Evolutionary conservation across 2,113 vertebrate genomes (phyloP).

Genomic region (Uria aalge): DNA sequence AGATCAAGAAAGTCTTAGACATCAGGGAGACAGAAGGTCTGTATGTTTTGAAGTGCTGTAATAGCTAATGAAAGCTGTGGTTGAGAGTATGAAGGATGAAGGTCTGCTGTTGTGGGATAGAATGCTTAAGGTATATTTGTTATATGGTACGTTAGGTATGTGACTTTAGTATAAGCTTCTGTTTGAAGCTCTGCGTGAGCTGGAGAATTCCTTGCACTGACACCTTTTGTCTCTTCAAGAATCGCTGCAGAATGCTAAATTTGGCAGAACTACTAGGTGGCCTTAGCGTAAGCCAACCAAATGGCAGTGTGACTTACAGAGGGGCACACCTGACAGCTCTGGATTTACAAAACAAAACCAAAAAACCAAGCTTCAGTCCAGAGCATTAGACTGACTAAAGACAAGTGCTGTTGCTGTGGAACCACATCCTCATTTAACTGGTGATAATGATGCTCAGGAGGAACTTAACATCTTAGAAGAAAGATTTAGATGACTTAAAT

Average conservation of each 20-base stretch:
- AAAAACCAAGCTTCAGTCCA: neutral
- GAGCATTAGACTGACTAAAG: neutral
- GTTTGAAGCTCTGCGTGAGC: neutral
- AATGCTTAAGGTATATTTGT: neutral
- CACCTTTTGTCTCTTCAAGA: neutral
- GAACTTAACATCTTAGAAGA: neutral
- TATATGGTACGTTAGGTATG: neutral
- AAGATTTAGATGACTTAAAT: neutral
- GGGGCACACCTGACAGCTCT: neutral
- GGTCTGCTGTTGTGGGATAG: neutral
- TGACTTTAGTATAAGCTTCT: neutral
- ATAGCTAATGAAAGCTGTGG: neutral
- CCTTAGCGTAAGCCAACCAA: neutral
- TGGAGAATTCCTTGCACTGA: neutral
- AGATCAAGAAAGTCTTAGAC: slow-evolving; percentile 94
- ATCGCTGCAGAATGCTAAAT: neutral
- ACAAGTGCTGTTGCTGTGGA: neutral
- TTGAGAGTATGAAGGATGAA: neutral
- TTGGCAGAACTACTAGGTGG: neutral
- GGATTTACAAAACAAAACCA: neutral
- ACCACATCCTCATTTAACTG: neutral
- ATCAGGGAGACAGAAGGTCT: slow-evolving; percentile 95
- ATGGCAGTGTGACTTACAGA: neutral
- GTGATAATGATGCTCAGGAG: neutral
- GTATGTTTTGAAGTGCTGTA: neutral